Percentiles rank a stretch among this genome's conserved stretches.
phyloP scores from a whole-genome alignment of 2,113 vertebrate genomes.

The Otocyon megalotis region DNA sequence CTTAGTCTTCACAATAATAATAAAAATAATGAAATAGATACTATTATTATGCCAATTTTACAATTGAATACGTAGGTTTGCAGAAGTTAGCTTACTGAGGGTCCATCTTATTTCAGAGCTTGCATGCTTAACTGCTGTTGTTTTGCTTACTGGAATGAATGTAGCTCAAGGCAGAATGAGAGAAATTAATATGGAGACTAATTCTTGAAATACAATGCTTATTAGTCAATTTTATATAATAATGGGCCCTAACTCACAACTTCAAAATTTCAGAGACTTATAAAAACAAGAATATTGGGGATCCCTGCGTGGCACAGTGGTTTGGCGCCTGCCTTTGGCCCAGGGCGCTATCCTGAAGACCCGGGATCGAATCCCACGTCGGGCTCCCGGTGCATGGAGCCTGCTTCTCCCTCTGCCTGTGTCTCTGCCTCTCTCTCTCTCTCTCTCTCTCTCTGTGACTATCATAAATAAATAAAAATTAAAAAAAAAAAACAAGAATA shows the following conservation, averaged over 20 bases:
- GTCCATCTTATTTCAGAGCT: not conserved
- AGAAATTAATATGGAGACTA: not conserved
- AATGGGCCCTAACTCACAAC: not conserved
- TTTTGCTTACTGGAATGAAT: not conserved
- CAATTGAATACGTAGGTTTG: not conserved
- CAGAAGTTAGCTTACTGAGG: not conserved
- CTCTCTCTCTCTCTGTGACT: no score
- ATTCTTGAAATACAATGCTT: not conserved
- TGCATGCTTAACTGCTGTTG: not conserved
- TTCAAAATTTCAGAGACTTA: not conserved
- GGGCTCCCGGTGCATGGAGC: no score
- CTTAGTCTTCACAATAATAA: not conserved
- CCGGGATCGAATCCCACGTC: no score
- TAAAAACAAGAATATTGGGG: not conserved
- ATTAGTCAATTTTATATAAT: not conserved
- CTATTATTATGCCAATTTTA: not conserved
- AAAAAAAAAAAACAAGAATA: not conserved
- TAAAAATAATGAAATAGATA: not conserved
- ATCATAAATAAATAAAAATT: no score
- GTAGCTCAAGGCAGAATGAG: not conserved
- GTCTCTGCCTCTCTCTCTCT: no score
- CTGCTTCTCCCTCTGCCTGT: no score
- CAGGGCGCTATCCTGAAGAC: no score
- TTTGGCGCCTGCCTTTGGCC: no score
- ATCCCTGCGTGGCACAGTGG: no score